Evolutionary conservation across 2,797 vertebrate species (phyloP).

Genomic region (Phrynocephalus guinanensis): DNA sequence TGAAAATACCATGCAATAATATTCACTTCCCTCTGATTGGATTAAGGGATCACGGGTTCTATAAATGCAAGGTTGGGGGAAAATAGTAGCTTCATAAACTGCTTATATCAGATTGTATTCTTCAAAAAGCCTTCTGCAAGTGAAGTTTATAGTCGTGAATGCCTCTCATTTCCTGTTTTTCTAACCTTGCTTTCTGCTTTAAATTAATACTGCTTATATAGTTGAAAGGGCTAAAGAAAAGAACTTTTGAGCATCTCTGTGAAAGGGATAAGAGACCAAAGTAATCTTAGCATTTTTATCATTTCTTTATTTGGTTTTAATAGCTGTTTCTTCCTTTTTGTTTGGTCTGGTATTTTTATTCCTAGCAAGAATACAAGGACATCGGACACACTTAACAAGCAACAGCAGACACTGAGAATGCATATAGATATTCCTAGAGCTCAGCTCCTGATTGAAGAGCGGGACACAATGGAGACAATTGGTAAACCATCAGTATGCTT

Average conservation of each 20-base stretch:
- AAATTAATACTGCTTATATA: conserved; percentile 28
- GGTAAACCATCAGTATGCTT: conserved; percentile 77
- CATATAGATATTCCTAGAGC: conserved; percentile 99
- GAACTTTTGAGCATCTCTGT: conserved; percentile 19
- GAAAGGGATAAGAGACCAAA: conserved; percentile 21
- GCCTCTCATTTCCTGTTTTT: conserved; percentile 24
- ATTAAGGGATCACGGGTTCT: conserved; percentile 29
- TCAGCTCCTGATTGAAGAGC: conserved; percentile 97
- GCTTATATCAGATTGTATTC: conserved; percentile 19
- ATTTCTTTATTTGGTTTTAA: conserved; percentile 27
- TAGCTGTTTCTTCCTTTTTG: conserved; percentile 24
- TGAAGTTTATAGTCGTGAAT: neutral
- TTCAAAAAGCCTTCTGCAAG: neutral
- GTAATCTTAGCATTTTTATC: conserved; percentile 15
- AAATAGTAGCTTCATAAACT: conserved; percentile 3
- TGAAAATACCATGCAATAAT: conserved; percentile 12
- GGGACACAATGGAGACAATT: conserved; percentile 98
- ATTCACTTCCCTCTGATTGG: neutral
- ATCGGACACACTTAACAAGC: conserved; percentile 95
- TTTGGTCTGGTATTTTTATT: conserved; percentile 21
- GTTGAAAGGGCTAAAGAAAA: conserved; percentile 12
- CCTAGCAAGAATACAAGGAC: conserved; percentile 96
- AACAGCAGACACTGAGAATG: conserved; percentile 96
- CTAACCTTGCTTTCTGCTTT: neutral
- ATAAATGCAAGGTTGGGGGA: conserved; percentile 27